Percentiles rank a stretch among this genome's conserved stretches.
Conservation (phyloP, 1,140 invertebrate species). For the Tetragnatha versicolor region DNA sequence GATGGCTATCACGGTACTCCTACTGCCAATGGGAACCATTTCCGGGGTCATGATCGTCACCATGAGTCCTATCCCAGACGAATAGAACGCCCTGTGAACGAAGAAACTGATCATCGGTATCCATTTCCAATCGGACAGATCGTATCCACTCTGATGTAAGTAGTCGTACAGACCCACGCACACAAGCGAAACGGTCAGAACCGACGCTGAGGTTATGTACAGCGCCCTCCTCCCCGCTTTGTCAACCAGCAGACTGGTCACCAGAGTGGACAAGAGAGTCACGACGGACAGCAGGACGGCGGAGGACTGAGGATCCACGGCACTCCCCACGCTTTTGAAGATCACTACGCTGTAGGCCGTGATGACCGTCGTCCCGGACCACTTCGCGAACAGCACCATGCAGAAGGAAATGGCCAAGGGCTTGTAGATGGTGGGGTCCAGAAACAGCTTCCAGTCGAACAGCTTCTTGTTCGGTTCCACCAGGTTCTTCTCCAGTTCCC, state of each 20-base stretch:
- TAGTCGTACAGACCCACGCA: slow-evolving; percentile 68
- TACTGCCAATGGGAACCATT: slow-evolving; percentile 72
- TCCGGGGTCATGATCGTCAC: slow-evolving; percentile 81
- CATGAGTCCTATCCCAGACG: slow-evolving; percentile 78
- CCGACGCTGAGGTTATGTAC: slow-evolving; percentile 74
- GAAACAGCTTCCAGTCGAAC: slow-evolving; percentile 68
- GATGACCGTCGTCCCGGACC: slow-evolving; percentile 90
- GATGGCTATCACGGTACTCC: slow-evolving; percentile 77
- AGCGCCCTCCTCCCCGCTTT: slow-evolving; percentile 83
- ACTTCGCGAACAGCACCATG: slow-evolving; percentile 92
- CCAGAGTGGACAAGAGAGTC: slow-evolving; percentile 85
- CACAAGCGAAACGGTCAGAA: slow-evolving; percentile 69
- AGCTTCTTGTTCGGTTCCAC: slow-evolving; percentile 1
- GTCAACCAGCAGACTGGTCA: slow-evolving; percentile 83
- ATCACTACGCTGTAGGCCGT: slow-evolving; percentile 90
- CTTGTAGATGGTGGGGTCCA: slow-evolving; percentile 73
- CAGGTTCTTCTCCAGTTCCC: neutral
- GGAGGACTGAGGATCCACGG: slow-evolving; percentile 68
- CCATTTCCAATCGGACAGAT: slow-evolving; percentile 59
- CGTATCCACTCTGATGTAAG: slow-evolving; percentile 6
- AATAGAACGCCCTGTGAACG: slow-evolving; percentile 71
- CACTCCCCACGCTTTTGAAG: slow-evolving; percentile 74
- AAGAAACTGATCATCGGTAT: slow-evolving; percentile 68
- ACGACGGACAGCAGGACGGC: slow-evolving; percentile 87
- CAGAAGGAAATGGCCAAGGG: slow-evolving; percentile 81